phyloP scores from a whole-genome alignment of 2,113 vertebrate genomes.

The Otolemur garnettii region DNA sequence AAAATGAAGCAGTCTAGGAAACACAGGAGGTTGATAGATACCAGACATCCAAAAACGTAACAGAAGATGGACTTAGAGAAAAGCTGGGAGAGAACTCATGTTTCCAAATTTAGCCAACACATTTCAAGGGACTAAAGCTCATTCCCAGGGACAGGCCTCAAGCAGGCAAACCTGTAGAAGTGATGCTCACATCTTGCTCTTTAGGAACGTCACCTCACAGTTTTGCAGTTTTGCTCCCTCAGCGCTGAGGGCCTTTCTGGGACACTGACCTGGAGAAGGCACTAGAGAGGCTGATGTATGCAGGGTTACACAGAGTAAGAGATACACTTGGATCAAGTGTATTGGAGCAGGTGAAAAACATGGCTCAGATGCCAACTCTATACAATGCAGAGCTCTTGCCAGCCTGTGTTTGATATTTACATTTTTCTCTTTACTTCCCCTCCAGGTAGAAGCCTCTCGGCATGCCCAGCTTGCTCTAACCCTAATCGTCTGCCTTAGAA shows the following conservation, averaged over 20 bases:
- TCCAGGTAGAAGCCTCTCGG: not conserved
- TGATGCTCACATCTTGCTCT: not conserved
- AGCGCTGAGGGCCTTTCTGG: not conserved
- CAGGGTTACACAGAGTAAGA: not conserved
- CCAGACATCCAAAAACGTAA: not conserved
- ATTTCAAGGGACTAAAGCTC: not conserved
- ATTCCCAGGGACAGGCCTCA: not conserved
- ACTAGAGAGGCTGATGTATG: not conserved
- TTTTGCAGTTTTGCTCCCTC: not conserved
- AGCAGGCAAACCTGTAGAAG: not conserved
- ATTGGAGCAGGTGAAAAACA: not conserved
- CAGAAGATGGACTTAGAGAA: not conserved
- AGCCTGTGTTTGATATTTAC: not conserved
- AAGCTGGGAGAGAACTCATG: not conserved
- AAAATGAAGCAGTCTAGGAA: not conserved
- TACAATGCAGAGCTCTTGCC: not conserved
- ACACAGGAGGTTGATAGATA: not conserved
- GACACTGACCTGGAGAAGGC: not conserved
- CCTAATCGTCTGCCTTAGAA: not conserved
- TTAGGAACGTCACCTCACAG: not conserved
- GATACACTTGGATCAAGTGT: not conserved
- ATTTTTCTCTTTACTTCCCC: not conserved
- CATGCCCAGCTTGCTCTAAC: not conserved
- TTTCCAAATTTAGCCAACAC: slow-evolving; percentile 41
- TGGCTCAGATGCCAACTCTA: not conserved